A percentile compares a stretch with the other conserved stretches of the same genome.
phyloP scores from a whole-genome alignment of 2,888 invertebrate genomes.

The Oxyscelio sp. region DNA sequence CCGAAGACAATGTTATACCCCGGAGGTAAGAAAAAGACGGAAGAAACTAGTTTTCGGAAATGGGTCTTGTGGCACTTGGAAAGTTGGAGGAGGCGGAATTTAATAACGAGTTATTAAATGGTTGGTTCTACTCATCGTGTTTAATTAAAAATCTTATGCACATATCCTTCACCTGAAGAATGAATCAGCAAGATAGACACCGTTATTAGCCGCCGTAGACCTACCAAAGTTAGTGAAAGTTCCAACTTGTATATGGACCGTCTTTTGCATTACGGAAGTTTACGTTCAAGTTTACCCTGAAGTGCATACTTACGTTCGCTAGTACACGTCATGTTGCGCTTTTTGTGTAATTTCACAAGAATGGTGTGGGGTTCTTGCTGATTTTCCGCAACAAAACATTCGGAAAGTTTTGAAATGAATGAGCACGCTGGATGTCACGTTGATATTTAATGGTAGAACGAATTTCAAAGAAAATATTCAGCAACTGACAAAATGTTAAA shows the following conservation, averaged over 20 bases:
- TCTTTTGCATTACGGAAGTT: constrained; percentile 54
- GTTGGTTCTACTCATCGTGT: constrained; percentile 33
- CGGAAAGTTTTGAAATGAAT: background rate
- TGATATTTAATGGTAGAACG: background rate
- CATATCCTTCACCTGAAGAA: constrained; percentile 20
- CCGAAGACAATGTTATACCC: constrained; percentile 5
- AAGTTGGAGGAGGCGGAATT: constrained; percentile 46
- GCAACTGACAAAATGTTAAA: background rate
- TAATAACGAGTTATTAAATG: constrained; percentile 49
- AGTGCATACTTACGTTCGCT: no score
- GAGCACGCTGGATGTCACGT: background rate
- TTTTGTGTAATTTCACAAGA: no score
- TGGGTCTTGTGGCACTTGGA: constrained; percentile 44
- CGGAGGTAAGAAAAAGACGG: background rate
- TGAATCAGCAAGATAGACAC: constrained; percentile 65
- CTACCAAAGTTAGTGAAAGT: constrained; percentile 70
- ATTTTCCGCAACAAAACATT: background rate
- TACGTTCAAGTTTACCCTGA: no score
- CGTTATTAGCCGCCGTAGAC: constrained; percentile 55
- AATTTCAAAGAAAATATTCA: background rate
- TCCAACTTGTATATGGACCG: constrained; percentile 51
- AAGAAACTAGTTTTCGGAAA: constrained; percentile 48
- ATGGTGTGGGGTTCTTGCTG: no score
- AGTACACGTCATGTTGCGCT: no score
- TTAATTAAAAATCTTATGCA: constrained; percentile 56